Percentiles rank a stretch among this genome's conserved stretches.
These are phyloP conservation scores for Acronicta leporina DNA, from an alignment of 2,888 invertebrate species.

Conservation along the genomic window DNA sequence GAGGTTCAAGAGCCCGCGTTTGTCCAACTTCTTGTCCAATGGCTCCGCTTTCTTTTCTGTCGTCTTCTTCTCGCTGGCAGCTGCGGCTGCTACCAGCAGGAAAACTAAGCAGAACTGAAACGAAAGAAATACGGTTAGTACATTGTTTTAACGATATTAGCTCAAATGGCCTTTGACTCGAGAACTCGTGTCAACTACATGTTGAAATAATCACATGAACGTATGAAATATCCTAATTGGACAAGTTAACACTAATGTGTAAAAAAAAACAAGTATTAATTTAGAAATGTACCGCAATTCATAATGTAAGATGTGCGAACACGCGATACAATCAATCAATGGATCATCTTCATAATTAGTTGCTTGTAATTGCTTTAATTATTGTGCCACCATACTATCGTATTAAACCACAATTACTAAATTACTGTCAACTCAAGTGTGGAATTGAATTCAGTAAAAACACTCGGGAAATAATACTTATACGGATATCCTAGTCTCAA, in stretches of 20 bases:
- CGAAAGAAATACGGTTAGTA: conserved; percentile 37
- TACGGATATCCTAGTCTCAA: conserved; percentile 3
- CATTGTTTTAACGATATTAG: too few relatives aligned
- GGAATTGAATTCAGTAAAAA: conserved; percentile 29
- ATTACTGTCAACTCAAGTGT: conserved; percentile 24
- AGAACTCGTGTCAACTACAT: too few relatives aligned
- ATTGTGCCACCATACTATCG: conserved; percentile 12
- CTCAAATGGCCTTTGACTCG: too few relatives aligned
- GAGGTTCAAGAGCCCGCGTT: conserved; percentile 93
- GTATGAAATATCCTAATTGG: neutral
- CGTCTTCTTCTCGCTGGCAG: conserved; percentile 91
- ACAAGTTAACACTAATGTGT: neutral
- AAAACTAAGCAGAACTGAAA: conserved; percentile 92
- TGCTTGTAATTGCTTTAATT: conserved; percentile 26
- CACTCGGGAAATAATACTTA: conserved; percentile 16
- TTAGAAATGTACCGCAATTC: too few relatives aligned
- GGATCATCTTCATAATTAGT: conserved; percentile 2
- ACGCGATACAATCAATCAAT: neutral
- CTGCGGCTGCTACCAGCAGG: conserved; percentile 93
- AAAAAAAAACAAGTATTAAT: too few relatives aligned
- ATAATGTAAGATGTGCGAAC: too few relatives aligned
- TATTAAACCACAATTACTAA: conserved; percentile 8
- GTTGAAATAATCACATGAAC: neutral
- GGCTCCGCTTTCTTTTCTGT: conserved; percentile 89
- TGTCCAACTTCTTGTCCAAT: conserved; percentile 94